Percentiles rank a stretch among this genome's conserved stretches.
Evolutionary conservation across 2,888 invertebrate species (phyloP).

Genomic region (Hypomecis punctinalis): DNA sequence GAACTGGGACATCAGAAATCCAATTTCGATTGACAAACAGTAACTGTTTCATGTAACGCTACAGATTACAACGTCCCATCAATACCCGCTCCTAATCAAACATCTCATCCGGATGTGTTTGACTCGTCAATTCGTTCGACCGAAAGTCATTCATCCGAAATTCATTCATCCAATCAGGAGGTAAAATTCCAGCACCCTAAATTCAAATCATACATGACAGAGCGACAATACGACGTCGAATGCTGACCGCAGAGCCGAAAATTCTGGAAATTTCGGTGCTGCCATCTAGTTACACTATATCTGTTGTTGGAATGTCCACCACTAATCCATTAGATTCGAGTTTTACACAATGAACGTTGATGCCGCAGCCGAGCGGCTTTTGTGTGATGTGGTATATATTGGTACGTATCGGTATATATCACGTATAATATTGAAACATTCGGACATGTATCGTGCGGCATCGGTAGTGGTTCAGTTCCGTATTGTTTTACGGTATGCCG

Average conservation of each 20-base stretch:
- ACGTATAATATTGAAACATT: not conserved
- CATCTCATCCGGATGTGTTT: constrained; percentile 15
- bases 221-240: constrained; percentile 33
- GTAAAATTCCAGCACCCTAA: constrained; percentile 34
- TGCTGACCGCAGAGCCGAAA: constrained; percentile 34
- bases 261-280: constrained; percentile 22
- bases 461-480: constrained; percentile 31
- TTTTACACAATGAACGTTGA: constrained; percentile 69
- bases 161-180: constrained; percentile 33
- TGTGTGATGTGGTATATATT: constrained; percentile 30
- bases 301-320: constrained; percentile 47
- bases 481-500: constrained; percentile 37
- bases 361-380: constrained; percentile 52
- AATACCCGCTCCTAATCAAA: constrained; percentile 18
- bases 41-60: no score
- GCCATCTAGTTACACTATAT: constrained; percentile 31
- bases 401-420: constrained; percentile 15
- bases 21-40: no score
- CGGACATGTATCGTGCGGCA: not conserved
- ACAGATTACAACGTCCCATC: constrained; percentile 20
- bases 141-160: constrained; percentile 22
- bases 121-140: constrained; percentile 25
- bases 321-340: constrained; percentile 80
- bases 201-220: constrained; percentile 35
- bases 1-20: no score